phyloP scores from a whole-genome alignment of 2,888 invertebrate species.

The Machimus atricapillus region DNA sequence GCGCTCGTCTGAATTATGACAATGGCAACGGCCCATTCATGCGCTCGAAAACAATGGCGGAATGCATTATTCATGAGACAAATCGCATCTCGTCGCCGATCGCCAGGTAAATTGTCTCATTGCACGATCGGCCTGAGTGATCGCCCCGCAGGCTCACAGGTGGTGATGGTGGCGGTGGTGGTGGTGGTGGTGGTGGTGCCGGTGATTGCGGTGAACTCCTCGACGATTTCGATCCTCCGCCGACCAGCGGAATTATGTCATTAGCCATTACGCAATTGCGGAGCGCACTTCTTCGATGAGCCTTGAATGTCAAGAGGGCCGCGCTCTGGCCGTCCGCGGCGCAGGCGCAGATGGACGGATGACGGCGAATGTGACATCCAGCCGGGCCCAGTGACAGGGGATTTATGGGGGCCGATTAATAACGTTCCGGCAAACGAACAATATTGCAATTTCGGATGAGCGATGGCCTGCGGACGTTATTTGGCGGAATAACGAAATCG shows the following conservation, averaged over 20 bases:
- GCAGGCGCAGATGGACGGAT: neutral
- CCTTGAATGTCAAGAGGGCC: constrained; percentile 13
- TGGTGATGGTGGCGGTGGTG: neutral
- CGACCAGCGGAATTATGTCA: constrained; percentile 24
- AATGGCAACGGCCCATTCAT: constrained; percentile 5
- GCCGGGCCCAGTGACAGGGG: neutral
- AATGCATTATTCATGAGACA: constrained; percentile 33
- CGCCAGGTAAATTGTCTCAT: constrained; percentile 22
- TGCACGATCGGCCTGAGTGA: constrained; percentile 28
- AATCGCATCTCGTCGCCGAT: constrained; percentile 25
- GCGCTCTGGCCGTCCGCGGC: neutral
- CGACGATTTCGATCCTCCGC: neutral
- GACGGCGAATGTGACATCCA: neutral
- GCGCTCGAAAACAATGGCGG: constrained; percentile 9
- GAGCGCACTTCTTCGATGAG: neutral
- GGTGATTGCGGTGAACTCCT: neutral
- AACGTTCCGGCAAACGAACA: neutral
- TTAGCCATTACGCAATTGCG: constrained; percentile 21
- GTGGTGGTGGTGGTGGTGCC: neutral
- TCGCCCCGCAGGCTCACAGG: neutral
- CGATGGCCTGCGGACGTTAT: neutral
- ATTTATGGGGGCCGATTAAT: constrained; percentile 8
- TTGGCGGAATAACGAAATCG: neutral
- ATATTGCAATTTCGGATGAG: constrained; percentile 26
- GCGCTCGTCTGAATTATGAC: neutral